Base-by-base conservation (phyloP, 2,797 vertebrate species). In the Danio albolineatus region DNA sequence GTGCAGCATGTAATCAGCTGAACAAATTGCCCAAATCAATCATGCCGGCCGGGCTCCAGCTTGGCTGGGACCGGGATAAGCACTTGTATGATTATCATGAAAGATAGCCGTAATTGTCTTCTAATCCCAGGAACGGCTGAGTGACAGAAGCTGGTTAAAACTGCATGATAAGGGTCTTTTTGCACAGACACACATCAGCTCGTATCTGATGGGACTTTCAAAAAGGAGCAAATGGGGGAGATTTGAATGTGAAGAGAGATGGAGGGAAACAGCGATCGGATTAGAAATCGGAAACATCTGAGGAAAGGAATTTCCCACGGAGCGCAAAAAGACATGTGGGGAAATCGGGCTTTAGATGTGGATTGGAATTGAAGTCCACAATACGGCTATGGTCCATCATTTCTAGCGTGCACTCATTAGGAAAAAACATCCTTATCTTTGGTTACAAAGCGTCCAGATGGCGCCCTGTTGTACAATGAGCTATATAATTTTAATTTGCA, bases 11-110 rank as follows among this genome's bases (percentile, higher is more conserved):
- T 93, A 94, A 94, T 94, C 93, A 94, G 91, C 87, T 85, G 89
- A 93, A 92, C 93, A 94, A 94, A 95, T 94, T 94, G 92, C 86
- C 92, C 91, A 90, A 93, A 95, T 94, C 93, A 94, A 94, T 95
- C 93, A 94, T 76, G 87, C 89, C 86, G 83, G 70, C 87, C 87
- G 84, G 88, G 88, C 89, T 87, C 86, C 86, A 88, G 86, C 86
- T 85, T 73, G 81, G 72, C 82, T 78, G 85, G 70, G 81, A 87
- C 91, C 19, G 84, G 86, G 88, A 88, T 88, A 86, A 91, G 89
- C 88, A 88, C 91, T 93, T 88, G 92, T 91, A 91, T 93, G 94
- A 94, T 94, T 94, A 94, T 94, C 89, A 48, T 90, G 90, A 92
- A 90, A 94, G 94, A 94, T 94, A 92, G 86, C 84, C 73, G 84